Conservation (phyloP, 53 echinoderm and acorn worm species). For the Actinopyga echinites region DNA sequence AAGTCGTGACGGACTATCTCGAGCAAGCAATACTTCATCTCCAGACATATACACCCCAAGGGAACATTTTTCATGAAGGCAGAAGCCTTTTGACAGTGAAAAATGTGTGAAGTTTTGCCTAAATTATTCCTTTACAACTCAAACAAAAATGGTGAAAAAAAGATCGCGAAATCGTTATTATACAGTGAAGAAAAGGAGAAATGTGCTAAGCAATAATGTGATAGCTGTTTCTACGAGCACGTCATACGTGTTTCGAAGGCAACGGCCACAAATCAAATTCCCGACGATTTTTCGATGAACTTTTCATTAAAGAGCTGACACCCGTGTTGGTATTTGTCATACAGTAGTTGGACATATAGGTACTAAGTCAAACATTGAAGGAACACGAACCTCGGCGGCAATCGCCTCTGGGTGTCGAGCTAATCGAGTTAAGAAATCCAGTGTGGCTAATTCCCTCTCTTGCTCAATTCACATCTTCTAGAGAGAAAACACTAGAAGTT, state of each 20-base stretch:
- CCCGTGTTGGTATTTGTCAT: constrained; percentile 43
- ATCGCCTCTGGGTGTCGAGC: constrained; percentile 23
- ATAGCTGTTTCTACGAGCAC: constrained; percentile 17
- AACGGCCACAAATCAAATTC: constrained; percentile 37
- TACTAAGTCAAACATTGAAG: constrained; percentile 40
- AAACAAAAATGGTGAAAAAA: background rate
- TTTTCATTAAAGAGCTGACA: constrained; percentile 27
- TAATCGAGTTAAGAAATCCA: constrained; percentile 38
- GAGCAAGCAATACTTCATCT: too few relatives aligned
- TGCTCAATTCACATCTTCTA: constrained; percentile 35
- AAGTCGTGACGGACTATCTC: too few relatives aligned
- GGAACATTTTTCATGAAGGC: too few relatives aligned
- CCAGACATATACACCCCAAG: too few relatives aligned
- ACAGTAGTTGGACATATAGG: constrained; percentile 34
- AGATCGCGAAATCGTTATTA: background rate
- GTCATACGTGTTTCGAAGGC: constrained; percentile 29
- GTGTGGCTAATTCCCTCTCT: constrained; percentile 4
- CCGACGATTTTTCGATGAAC: constrained; percentile 35
- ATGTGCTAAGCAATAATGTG: constrained; percentile 2
- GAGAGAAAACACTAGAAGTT: constrained; percentile 29
- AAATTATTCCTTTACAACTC: too few relatives aligned
- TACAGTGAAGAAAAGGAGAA: background rate
- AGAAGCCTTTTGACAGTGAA: too few relatives aligned
- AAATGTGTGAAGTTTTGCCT: too few relatives aligned
- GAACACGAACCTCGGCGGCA: constrained; percentile 38